phyloP scores from a whole-genome alignment of 1,140 invertebrate genomes.

The Reticulitermes speratus region DNA sequence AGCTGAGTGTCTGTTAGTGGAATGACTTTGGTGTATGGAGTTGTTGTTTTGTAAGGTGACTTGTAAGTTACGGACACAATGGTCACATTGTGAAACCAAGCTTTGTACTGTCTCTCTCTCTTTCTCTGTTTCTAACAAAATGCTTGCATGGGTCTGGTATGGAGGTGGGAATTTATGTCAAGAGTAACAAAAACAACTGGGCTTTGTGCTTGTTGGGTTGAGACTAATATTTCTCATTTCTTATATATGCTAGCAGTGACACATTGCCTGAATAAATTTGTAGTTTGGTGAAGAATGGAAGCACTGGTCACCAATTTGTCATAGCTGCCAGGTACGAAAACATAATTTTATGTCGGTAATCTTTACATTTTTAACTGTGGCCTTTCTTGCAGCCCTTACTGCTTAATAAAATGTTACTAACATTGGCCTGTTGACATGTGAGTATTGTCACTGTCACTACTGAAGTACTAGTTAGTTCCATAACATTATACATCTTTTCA shows the following conservation, averaged over 20 bases:
- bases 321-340: too few species aligned
- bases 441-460: too few species aligned
- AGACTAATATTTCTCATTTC: constrained; percentile 1
- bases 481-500: too few species aligned
- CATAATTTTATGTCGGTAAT: too few species aligned
- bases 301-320: neutral
- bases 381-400: too few species aligned
- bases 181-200: neutral
- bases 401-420: too few species aligned
- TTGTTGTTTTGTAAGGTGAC: neutral
- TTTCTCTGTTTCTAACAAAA: neutral
- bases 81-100: neutral
- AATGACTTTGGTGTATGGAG: too few species aligned
- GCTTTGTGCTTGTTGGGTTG: neutral
- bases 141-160: neutral
- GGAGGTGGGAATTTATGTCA: neutral
- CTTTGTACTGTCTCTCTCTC: neutral
- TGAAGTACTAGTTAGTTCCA: too few species aligned
- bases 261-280: constrained; percentile 9
- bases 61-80: neutral
- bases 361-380: too few species aligned
- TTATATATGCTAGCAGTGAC: neutral
- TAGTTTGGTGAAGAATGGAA: constrained; percentile 23
- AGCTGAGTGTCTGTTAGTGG: too few species aligned
- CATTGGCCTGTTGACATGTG: too few species aligned